Evolutionary conservation across 2,888 invertebrate species (phyloP).

Genomic region (Epiblema foenella): DNA sequence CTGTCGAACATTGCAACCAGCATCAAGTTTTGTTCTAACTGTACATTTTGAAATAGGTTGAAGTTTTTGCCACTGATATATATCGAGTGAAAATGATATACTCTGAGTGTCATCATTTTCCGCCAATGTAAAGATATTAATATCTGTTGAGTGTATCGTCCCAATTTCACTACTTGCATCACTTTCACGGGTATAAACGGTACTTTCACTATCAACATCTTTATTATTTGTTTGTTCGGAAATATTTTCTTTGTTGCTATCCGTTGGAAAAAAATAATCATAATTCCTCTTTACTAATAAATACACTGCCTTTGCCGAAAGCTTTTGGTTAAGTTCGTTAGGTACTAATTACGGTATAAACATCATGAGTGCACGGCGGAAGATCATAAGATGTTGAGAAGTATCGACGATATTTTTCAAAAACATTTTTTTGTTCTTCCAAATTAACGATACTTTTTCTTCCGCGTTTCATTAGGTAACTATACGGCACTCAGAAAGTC

Average conservation of each 20-base stretch:
- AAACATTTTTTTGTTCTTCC: slow-evolving; percentile 14
- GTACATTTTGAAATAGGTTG: slow-evolving; percentile 12
- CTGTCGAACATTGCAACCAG: slow-evolving; percentile 6
- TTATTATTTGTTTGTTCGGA: neutral
- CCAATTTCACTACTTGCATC: neutral
- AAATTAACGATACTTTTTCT: slow-evolving; percentile 1
- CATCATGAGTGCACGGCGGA: neutral
- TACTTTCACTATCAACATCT: neutral
- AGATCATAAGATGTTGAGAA: neutral
- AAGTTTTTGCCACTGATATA: slow-evolving; percentile 15
- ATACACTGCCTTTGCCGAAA: neutral
- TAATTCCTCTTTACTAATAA: slow-evolving; percentile 3
- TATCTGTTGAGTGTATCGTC: neutral
- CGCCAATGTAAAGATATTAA: neutral
- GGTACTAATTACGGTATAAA: slow-evolving; percentile 2
- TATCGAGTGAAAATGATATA: slow-evolving; percentile 14
- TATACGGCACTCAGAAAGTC: too few relatives aligned
- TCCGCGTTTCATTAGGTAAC: slow-evolving; percentile 17
- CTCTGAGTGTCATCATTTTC: slow-evolving; percentile 3
- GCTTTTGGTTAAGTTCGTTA: slow-evolving; percentile 4
- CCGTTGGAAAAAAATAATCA: neutral
- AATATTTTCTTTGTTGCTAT: neutral
- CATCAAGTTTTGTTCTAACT: slow-evolving; percentile 3
- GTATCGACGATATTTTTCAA: neutral
- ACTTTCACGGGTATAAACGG: neutral